Evolutionary conservation across 2,888 invertebrate genomes (phyloP).

Genomic region (Rhimphoctona megacephalus): DNA sequence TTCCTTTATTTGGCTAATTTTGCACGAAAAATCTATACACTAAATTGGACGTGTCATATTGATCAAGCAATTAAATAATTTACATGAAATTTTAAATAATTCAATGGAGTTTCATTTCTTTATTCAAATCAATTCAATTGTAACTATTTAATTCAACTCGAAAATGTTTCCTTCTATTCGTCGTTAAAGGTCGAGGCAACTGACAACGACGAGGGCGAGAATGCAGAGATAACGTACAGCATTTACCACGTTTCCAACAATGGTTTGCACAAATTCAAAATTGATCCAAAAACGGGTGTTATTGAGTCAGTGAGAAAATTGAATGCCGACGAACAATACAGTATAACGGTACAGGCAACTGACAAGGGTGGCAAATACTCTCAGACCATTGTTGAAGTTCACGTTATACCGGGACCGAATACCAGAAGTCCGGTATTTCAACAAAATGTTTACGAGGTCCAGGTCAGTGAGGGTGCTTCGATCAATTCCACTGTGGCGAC

Average conservation of each 20-base stretch:
- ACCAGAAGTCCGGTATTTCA: conserved; percentile 93
- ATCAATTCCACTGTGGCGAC: conserved; percentile 94
- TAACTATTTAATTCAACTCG: conserved; percentile 12
- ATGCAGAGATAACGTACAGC: conserved; percentile 92
- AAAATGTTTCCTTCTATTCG: neutral
- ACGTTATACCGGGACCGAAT: conserved; percentile 93
- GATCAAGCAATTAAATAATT: neutral
- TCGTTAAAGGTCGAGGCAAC: conserved; percentile 89
- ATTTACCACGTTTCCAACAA: conserved; percentile 97
- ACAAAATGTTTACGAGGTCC: conserved; percentile 93
- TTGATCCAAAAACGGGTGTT: conserved; percentile 92
- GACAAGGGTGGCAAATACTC: conserved; percentile 93
- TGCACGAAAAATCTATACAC: neutral
- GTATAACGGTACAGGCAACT: conserved; percentile 93
- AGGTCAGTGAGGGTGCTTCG: conserved; percentile 95
- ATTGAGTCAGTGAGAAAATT: conserved; percentile 93
- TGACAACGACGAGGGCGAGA: conserved; percentile 94
- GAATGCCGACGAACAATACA: conserved; percentile 95
- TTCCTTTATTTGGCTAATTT: neutral
- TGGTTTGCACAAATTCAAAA: conserved; percentile 93
- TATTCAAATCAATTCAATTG: too few relatives aligned
- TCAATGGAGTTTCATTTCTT: too few relatives aligned
- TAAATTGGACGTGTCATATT: neutral
- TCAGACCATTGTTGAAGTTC: conserved; percentile 94
- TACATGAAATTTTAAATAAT: neutral